Base-by-base conservation (phyloP, 2,113 vertebrate species). In the Ptilonorhynchus violaceus region DNA sequence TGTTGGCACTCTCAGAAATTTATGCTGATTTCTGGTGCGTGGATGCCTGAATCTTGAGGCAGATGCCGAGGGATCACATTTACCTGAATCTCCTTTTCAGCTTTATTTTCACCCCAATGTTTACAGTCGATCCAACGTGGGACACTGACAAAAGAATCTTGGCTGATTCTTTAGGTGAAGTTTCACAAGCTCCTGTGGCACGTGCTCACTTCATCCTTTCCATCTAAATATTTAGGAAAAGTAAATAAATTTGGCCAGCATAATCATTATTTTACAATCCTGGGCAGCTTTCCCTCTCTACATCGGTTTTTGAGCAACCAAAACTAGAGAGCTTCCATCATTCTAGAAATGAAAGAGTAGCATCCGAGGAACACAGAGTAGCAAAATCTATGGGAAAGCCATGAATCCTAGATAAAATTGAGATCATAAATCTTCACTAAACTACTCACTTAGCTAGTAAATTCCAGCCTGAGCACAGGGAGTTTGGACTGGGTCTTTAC, bases 351-450 rank as follows among this genome's bases (percentile, higher is more conserved):
- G 42, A 79, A 95, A 79, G 2, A 2, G 56, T 27, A 69, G 7
- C 17, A 44, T 63, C 62, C 85, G 59, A 92, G 46, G 33, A 79
- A 41, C 35, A 62, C 24, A 42, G 3, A 1, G n/a, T 14, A 81
- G 77, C 27, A 72, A 92, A 78, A 72, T 68, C 49, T 53, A 35
- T 47, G 23, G 31, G 76, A 91, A 94, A 77, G 15, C 22, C 42
- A 63, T 91, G 70, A 93, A 91, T 91, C 75, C 33, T 50, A 73
- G 90, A 52, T 17, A 80, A 67, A 67, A 79, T 47, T 85, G 85
- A 85, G 62, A 33, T n/a, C 24, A 3, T 95, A 91, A 91, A 96
- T 94, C 81, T 91, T 89, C 78, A 59, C 87, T 85, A 92, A 97
- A 95, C 37, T 35, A 67, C 41, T 91, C 80, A 63, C 64, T 95